phyloP scores from a whole-genome alignment of 2,113 vertebrate genomes.

The Vulpes vulpes region DNA sequence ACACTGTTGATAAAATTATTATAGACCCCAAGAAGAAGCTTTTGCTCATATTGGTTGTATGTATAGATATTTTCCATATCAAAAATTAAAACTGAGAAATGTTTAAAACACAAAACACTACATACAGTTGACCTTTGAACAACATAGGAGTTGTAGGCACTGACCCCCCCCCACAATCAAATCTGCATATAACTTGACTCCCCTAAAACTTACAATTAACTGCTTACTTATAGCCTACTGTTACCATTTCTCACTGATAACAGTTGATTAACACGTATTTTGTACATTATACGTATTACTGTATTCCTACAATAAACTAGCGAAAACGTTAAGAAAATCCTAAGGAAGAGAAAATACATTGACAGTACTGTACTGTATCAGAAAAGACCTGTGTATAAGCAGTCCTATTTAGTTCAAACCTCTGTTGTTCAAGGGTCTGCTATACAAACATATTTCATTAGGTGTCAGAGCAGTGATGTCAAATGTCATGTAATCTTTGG shows the following conservation, averaged over 20 bases:
- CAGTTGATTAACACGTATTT: background rate
- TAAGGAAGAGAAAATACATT: background rate
- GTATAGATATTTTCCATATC: background rate
- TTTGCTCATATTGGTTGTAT: background rate
- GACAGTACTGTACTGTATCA: background rate
- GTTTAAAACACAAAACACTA: background rate
- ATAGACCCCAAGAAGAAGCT: background rate
- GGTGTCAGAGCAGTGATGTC: background rate
- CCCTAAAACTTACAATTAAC: background rate
- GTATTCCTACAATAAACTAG: background rate
- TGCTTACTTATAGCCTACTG: background rate
- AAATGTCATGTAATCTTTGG: background rate
- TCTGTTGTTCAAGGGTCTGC: background rate
- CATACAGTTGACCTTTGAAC: background rate
- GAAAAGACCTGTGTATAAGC: background rate
- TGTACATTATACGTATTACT: background rate
- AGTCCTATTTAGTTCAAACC: background rate
- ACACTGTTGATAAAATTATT: background rate
- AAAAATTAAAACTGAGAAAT: slow-evolving; percentile 8
- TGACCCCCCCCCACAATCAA: background rate
- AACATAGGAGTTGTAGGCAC: background rate
- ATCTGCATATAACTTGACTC: background rate
- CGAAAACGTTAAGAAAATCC: background rate
- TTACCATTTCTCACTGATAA: background rate
- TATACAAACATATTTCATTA: background rate